Conservation (phyloP, 1,140 invertebrate species). For the Thaumatotibia leucotreta region DNA sequence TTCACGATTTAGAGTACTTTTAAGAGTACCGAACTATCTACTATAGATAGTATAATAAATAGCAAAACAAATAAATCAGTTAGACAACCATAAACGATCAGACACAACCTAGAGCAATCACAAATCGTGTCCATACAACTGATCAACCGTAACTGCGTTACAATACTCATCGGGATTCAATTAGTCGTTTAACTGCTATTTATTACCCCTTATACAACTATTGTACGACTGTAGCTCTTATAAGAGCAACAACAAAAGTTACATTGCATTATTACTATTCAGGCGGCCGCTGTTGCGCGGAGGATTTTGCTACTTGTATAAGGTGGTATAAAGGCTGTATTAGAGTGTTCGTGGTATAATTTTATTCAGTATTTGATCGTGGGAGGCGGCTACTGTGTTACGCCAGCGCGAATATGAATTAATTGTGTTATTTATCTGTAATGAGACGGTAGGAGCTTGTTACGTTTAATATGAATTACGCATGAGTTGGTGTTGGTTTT, state of each 20-base stretch:
- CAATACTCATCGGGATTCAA: not conserved
- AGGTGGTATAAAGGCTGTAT: not conserved
- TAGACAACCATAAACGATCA: not conserved
- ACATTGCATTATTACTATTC: not conserved
- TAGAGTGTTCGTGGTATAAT: not conserved
- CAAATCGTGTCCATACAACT: not conserved
- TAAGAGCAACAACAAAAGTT: not conserved
- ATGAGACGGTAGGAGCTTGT: not conserved
- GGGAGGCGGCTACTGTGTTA: slow-evolving; percentile 6
- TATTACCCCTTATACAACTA: not conserved
- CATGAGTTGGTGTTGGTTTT: not conserved
- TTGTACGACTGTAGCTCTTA: not conserved
- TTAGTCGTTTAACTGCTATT: not conserved
- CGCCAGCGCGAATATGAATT: not conserved
- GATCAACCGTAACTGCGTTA: not conserved
- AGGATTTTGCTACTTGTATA: not conserved
- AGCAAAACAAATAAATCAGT: not conserved
- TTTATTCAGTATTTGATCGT: slow-evolving; percentile 1
- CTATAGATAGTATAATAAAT: too few species aligned
- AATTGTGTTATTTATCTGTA: slow-evolving; percentile 13
- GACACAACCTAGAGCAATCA: not conserved
- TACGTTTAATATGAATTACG: not conserved
- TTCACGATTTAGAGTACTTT: too few species aligned
- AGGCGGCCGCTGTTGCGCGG: not conserved
- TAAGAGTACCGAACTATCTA: too few species aligned